Evolutionary conservation across 2,113 vertebrate species (phyloP), one percentile per base, ranked within the genome.

Genomic region (Phoxinus phoxinus): DNA sequence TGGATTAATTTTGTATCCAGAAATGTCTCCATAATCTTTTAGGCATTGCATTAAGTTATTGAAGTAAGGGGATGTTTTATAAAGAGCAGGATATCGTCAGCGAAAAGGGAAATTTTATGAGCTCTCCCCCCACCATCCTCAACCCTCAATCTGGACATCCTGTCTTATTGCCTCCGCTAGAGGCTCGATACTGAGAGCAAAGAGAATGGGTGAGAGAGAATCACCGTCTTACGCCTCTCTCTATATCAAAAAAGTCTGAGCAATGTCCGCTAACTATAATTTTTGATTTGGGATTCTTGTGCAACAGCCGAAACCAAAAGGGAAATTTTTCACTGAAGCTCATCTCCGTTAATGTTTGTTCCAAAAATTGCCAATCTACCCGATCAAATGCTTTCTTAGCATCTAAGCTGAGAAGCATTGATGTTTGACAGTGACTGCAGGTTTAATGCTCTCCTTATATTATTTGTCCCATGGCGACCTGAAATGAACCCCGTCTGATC

Each of bases 381-480:
- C 17, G 51, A 53, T 53, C 51, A 12, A 53, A 7, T 21, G 51
- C 65, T 35, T 51, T 53, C 75, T 78, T 51, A 32, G 74, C 74
- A 53, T 77, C 48, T 51, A 51, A 76, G 46, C 73, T 48, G 73
- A 76, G 74, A 46, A 53, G n/a, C 74, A 53, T 76, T 53, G 23
- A 32, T 0, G n/a, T 53, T n/a, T 51, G 44, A 51, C n/a, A 63
- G 61, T 76, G 48, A 46, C 27, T 76, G 44, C 27, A 76, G 21
- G 46, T 76, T 51, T 76, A 46, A 53, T 51, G 44, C 46, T 51
- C 44, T 46, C 48, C 74, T 76, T 51, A 76, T 46, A 63, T 63
- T 63, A 27, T 63, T 27, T 46, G 44, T 63, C 1, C 61, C 61
- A 13, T 63, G 61, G 65, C 65, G 65, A 32, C 65, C 65, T 67